Base-by-base conservation (phyloP, 2,888 invertebrate species). In the Dicranocentrus wangi region DNA sequence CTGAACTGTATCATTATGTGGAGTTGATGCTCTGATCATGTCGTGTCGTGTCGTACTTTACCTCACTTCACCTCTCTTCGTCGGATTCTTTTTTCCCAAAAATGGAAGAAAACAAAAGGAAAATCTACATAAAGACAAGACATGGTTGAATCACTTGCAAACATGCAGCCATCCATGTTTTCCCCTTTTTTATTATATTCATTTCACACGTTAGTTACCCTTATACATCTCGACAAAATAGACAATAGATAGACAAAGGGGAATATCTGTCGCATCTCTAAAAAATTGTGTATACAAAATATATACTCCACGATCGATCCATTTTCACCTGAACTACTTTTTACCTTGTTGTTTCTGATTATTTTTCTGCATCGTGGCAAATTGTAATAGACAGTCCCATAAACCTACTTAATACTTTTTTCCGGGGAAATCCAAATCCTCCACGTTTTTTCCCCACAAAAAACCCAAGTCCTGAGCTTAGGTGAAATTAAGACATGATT, bases 21-120 rank as follows among this genome's bases (percentile, higher is more conserved):
- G 25, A 58, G 23, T 61, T 28, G 32, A 61, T 61, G 61, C 32
- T 61, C 32, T 32, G 61, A 28, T 28, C 61, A 55, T 61, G 60
- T 73, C 73, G 53, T 65, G 65, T 73, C 65, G 42, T 63, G 61
- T 47, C 43, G 61, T 73, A 60, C 55, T 65, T 66, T 65, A 75
- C 73, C 55, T 75, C 55, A 65, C 73, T 65, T 73, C 51, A 27
- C 43, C 17, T 58, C 43, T 32, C 32, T 51, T 51, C 51, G 23
- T 21, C 23, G 3, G 3, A 15, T 58, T 10, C 25, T 21, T 55
- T 55, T 21, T 58, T 58, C n/a, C 58, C 58, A 61, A 61, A 61
- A 61, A 61, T 17, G 58, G 61, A 28, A 61, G 61, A 51, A 51
- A 65, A 66, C 66, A 66, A 66, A 51, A 27, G 43, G 51, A 23